Conservation (phyloP, 64 coral and sea anemone species). For the Porites australiensis region DNA sequence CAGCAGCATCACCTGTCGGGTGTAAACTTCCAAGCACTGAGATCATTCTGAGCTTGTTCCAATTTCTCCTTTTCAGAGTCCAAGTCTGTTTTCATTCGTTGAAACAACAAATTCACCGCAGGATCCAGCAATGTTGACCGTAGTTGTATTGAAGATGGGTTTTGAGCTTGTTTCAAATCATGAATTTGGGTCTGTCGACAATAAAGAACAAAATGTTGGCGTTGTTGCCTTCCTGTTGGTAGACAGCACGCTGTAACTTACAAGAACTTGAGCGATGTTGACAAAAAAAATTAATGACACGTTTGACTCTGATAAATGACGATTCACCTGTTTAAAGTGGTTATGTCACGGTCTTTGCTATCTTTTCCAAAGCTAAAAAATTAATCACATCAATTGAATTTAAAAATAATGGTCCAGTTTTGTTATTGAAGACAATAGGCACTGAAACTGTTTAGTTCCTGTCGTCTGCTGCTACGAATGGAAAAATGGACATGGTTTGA, state of each 20-base stretch:
- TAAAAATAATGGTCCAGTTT: too few relatives aligned
- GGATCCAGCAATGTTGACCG: conserved; percentile 96
- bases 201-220: conserved; percentile 49
- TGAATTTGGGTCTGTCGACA: conserved; percentile 95
- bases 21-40: conserved; percentile 99
- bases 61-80: conserved; percentile 99
- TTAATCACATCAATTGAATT: too few relatives aligned
- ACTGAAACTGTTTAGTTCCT: too few relatives aligned
- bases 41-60: conserved; percentile 98
- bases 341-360: too few relatives aligned
- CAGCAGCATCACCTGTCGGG: conserved; percentile 85
- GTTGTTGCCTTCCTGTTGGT: neutral
- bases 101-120: conserved; percentile 98
- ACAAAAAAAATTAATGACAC: too few relatives aligned
- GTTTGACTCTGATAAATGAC: too few relatives aligned
- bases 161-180: conserved; percentile 99
- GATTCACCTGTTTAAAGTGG: too few relatives aligned
- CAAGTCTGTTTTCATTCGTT: conserved; percentile 99
- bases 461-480: too few relatives aligned
- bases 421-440: too few relatives aligned
- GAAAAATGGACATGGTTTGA: too few relatives aligned
- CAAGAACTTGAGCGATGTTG: too few relatives aligned
- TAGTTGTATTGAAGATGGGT: conserved; percentile 91
- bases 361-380: too few relatives aligned
- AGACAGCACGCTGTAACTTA: neutral